Evolutionary conservation across 92 coral and sea anemone genomes (phyloP), one percentile per base, ranked within the genome.

Genomic region (Heliopora coerulea): DNA sequence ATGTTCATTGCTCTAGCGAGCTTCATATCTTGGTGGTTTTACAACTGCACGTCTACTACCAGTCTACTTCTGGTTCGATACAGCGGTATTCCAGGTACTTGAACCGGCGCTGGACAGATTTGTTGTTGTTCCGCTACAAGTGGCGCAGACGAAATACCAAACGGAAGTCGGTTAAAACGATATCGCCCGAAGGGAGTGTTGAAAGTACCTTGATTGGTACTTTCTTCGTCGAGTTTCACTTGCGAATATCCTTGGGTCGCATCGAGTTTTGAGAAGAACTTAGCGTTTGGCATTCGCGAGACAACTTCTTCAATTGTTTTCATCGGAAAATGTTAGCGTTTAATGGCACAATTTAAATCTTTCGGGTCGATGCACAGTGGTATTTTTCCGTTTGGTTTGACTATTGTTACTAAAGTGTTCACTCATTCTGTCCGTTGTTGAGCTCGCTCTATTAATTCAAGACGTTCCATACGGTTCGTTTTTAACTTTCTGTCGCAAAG

Each of bases 151-250:
- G n/a, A n/a, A n/a, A n/a, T n/a, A 35, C 76, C 76, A 69, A 69
- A 69, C 24, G 76, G 76, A 33, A 69, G 62, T 7, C 76, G 39
- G n/a, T 49, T 52, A 25, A 52, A 69, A 28, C 44, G 39, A 49
- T 42, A 68, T 49, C 76, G 7, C 25, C 76, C 76, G 20, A 15
- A 25, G 50, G 19, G 76, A 20, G 76, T 61, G 67, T 61, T 61
- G 26, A 61, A 61, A 7, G 20, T 61, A 14, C 46, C 30, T 1
- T 15, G 15, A 42, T 14, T 31, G 32, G 44, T 61, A 24, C 67
- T 61, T 19, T 35, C 67, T 61, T 61, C 67, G 1, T 61, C 67
- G 21, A 61, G 32, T 4, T 42, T 42, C 1, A 32, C 32, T 24
- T 61, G 67, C 46, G 23, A 61, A 3, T 30, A 61, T 46, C 44